A percentile compares a stretch with the other conserved stretches of the same genome.
Conservation (phyloP, 2,797 vertebrate genomes). For the Macropus fuliginosus region DNA sequence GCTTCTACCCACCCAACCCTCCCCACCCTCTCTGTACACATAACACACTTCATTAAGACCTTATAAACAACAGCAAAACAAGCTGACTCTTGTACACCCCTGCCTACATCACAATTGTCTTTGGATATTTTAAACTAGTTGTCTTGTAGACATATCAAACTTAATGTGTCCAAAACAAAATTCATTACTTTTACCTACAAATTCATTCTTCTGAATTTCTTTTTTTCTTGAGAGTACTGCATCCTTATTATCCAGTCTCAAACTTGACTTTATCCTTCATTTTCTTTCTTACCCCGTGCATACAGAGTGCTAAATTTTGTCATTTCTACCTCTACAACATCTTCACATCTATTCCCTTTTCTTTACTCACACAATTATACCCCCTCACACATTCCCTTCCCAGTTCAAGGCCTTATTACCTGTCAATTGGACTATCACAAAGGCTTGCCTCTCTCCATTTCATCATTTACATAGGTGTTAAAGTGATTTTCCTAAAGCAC, state of each 20-base stretch:
- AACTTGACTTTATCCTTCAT: background rate
- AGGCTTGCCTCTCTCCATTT: background rate
- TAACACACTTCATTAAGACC: background rate
- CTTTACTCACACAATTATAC: background rate
- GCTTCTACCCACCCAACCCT: too few species aligned
- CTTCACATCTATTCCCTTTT: background rate
- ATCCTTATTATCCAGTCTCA: background rate
- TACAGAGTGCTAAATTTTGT: background rate
- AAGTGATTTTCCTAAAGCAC: background rate
- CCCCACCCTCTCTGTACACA: background rate
- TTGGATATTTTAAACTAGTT: background rate
- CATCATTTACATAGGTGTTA: background rate
- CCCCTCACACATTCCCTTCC: background rate
- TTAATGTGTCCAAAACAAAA: background rate
- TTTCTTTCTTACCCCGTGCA: background rate
- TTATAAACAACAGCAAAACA: background rate
- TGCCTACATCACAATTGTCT: background rate
- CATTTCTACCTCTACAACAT: background rate
- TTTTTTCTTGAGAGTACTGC: background rate
- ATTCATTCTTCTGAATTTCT: background rate
- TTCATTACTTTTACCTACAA: background rate
- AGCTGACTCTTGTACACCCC: background rate
- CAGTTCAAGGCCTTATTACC: background rate
- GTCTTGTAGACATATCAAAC: background rate
- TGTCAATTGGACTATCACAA: background rate